A percentile compares a stretch with the other conserved stretches of the same genome.
Evolutionary conservation across 2,888 invertebrate genomes (phyloP).

Genomic region (Catocala nupta): DNA sequence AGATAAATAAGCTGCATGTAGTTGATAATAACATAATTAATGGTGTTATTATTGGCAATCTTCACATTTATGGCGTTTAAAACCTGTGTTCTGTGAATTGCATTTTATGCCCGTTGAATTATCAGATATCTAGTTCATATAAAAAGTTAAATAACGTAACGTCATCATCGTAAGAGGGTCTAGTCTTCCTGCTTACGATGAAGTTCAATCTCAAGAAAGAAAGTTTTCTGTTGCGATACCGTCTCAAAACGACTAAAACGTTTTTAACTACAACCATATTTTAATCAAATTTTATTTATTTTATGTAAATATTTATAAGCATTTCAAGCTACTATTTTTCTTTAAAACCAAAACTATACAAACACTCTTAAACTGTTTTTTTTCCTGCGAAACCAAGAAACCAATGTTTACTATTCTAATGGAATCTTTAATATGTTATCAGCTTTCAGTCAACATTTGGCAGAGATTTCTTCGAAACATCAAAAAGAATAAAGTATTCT

Average conservation of each 20-base stretch:
- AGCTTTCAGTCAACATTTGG: slow-evolving; percentile 34
- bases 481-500: slow-evolving; percentile 43
- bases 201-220: too few species aligned
- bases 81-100: too few species aligned
- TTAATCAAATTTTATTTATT: too few species aligned
- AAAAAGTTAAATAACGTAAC: too few species aligned
- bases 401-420: slow-evolving; percentile 46
- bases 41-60: neutral
- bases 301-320: too few species aligned
- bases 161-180: too few species aligned
- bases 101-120: too few species aligned
- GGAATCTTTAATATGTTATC: slow-evolving; percentile 41
- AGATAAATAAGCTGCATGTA: slow-evolving; percentile 1
- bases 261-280: too few species aligned
- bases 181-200: too few species aligned
- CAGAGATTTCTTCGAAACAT: slow-evolving; percentile 46
- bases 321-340: neutral
- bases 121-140: too few species aligned
- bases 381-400: slow-evolving; percentile 28
- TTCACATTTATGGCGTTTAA: neutral
- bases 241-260: too few species aligned
- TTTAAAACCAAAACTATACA: slow-evolving; percentile 18
- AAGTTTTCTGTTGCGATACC: too few species aligned
- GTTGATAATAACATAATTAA: neutral
- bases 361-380: slow-evolving; percentile 19